Percentiles rank a stretch among this genome's conserved stretches.
phyloP scores from a whole-genome alignment of 1,140 invertebrate species.

The Leptinotarsa texana region DNA sequence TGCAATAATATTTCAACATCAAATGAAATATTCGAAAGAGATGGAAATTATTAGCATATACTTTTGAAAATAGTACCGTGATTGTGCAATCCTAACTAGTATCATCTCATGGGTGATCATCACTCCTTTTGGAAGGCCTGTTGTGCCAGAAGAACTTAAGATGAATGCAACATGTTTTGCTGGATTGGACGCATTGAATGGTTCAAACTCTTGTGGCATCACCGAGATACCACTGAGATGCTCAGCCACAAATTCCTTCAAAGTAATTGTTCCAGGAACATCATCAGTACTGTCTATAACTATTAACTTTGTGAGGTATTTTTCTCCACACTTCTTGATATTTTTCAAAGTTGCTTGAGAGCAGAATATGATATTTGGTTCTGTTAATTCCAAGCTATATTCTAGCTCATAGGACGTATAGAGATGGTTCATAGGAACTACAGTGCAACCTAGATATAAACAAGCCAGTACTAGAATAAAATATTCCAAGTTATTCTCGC shows the following conservation, averaged over 20 bases:
- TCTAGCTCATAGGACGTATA: conserved; percentile 60
- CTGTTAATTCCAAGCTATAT: conserved; percentile 57
- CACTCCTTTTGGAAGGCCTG: conserved; percentile 77
- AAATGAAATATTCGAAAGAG: too few species aligned
- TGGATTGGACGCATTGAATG: conserved; percentile 4
- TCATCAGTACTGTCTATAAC: neutral
- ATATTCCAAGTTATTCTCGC: conserved; percentile 63
- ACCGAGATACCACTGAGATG: neutral
- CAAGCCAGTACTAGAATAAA: conserved; percentile 56
- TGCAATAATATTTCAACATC: too few species aligned
- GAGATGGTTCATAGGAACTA: conserved; percentile 62
- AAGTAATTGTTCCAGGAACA: neutral
- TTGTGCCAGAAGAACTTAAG: conserved; percentile 68
- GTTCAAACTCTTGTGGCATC: neutral
- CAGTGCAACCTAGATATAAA: conserved; percentile 59
- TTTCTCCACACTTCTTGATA: conserved; percentile 32
- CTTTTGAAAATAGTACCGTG: neutral
- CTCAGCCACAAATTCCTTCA: neutral
- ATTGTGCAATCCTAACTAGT: conserved; percentile 13
- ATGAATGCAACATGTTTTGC: conserved; percentile 44
- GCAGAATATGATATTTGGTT: conserved; percentile 58
- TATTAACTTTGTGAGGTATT: conserved; percentile 37
- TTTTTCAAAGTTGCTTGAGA: conserved; percentile 44
- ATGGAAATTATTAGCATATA: too few species aligned
- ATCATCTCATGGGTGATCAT: conserved; percentile 67